Evolutionary conservation across 2,888 invertebrate genomes (phyloP).

Genomic region (Eilema depressum): DNA sequence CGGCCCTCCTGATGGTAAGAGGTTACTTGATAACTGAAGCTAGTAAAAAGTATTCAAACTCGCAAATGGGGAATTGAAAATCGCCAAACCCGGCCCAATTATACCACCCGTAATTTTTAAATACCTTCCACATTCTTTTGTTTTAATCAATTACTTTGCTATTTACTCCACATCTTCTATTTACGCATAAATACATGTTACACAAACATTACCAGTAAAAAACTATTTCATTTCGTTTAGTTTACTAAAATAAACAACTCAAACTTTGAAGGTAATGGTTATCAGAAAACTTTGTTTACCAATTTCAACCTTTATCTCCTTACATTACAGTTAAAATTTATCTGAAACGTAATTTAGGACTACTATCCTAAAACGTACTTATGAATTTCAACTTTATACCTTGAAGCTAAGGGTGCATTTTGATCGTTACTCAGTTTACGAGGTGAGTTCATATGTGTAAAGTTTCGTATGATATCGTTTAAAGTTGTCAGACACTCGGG

Average conservation of each 20-base stretch:
- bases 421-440: constrained; percentile 1
- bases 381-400: constrained; percentile 16
- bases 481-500: constrained; percentile 14
- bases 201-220: constrained; percentile 5
- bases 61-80: no score
- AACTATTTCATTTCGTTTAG: constrained; percentile 10
- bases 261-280: constrained; percentile 20
- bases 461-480: constrained; percentile 16
- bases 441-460: constrained; percentile 17
- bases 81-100: no score
- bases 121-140: no score
- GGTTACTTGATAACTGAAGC: no score
- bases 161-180: constrained; percentile 2
- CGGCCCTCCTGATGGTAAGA: no score
- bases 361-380: neutral
- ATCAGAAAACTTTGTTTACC: constrained; percentile 13
- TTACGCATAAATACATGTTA: neutral
- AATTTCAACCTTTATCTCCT: constrained; percentile 16
- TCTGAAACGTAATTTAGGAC: constrained; percentile 4
- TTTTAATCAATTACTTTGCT: no score
- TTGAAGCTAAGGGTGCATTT: constrained; percentile 16
- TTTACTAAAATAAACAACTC: constrained; percentile 31
- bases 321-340: constrained; percentile 8
- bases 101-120: no score
- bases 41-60: no score